Evolutionary conservation across 2,888 invertebrate species (phyloP).

Genomic region (Phyllotreta cruciferae): DNA sequence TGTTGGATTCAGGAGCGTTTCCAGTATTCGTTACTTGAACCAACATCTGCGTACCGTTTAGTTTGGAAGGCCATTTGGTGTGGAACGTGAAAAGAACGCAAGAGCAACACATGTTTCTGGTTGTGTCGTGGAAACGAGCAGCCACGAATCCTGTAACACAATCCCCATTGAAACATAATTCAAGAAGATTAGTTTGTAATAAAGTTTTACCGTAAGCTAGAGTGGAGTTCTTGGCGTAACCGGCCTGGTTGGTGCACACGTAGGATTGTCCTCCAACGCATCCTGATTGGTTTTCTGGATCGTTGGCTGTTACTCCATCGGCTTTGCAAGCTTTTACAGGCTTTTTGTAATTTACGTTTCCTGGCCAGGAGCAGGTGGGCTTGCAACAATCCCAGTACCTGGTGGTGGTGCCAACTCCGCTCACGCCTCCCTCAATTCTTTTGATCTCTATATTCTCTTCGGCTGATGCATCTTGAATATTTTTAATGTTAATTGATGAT

Average conservation of each 20-base stretch:
- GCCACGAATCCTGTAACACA: constrained; percentile 38
- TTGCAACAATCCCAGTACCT: constrained; percentile 44
- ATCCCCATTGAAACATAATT: constrained; percentile 29
- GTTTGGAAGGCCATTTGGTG: constrained; percentile 25
- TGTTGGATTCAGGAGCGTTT: neutral
- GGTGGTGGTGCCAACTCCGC: constrained; percentile 37
- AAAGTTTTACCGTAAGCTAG: constrained; percentile 36
- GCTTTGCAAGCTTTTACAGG: constrained; percentile 36
- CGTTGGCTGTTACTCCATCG: constrained; percentile 38
- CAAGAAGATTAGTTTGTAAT: neutral
- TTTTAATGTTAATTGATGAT: no score
- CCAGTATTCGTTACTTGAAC: constrained; percentile 33
- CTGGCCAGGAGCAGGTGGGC: constrained; percentile 40
- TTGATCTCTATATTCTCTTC: constrained; percentile 29
- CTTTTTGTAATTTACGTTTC: constrained; percentile 28
- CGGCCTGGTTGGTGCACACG: constrained; percentile 38
- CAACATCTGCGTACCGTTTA: constrained; percentile 40
- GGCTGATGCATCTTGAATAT: no score
- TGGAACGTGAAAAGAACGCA: constrained; percentile 40
- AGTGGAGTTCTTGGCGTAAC: constrained; percentile 36
- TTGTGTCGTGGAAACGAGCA: constrained; percentile 34
- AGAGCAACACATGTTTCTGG: constrained; percentile 42
- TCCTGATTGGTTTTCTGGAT: constrained; percentile 37
- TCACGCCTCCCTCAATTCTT: constrained; percentile 34
- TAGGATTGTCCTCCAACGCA: constrained; percentile 37